Evolutionary conservation across 2,888 invertebrate species (phyloP), one percentile per base, ranked within the genome.

Genomic region (Doris montereyensis): DNA sequence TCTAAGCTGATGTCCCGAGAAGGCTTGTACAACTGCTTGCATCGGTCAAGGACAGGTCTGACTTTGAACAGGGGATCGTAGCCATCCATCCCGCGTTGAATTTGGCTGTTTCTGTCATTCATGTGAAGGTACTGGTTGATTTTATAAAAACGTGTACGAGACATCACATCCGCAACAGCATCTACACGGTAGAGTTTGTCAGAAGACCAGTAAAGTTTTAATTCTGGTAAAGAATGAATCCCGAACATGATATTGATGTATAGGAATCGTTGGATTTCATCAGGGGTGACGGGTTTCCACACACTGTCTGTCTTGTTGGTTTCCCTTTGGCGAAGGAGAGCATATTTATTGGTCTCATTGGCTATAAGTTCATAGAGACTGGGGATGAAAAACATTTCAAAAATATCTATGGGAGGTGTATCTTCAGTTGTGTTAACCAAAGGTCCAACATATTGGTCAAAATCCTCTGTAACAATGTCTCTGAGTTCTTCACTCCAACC

Each of bases 1-100:
- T n/a, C n/a, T n/a, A n/a, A n/a, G n/a, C n/a, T n/a, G n/a, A n/a
- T n/a, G n/a, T n/a, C n/a, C n/a, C n/a, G n/a, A n/a, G n/a, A n/a
- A n/a, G n/a, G n/a, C n/a, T n/a, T n/a, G n/a, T n/a, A n/a, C n/a
- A n/a, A n/a, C n/a, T n/a, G n/a, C n/a, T n/a, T n/a, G n/a, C n/a
- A n/a, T n/a, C n/a, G n/a, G n/a, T 70, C 70, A 13, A 70, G 34
- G 17, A 32, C n/a, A 32, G 70, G 70, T 34, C 70, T 2, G 13
- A 70, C 32, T 34, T 70, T 70, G 70, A 70, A 70, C n/a, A 70
- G 34, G 17, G 70, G 70, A 32, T 70, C 32, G n/a, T 70, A 70
- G 1, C 34, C 34, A 32, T 70, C 34, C 3, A 32, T 24, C 1
- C 34, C 70, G 3, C 10, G 10, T 10, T 13, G 17, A 28, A 34